phyloP scores from a whole-genome alignment of 2,797 vertebrate species.

The Cygnus olor region DNA sequence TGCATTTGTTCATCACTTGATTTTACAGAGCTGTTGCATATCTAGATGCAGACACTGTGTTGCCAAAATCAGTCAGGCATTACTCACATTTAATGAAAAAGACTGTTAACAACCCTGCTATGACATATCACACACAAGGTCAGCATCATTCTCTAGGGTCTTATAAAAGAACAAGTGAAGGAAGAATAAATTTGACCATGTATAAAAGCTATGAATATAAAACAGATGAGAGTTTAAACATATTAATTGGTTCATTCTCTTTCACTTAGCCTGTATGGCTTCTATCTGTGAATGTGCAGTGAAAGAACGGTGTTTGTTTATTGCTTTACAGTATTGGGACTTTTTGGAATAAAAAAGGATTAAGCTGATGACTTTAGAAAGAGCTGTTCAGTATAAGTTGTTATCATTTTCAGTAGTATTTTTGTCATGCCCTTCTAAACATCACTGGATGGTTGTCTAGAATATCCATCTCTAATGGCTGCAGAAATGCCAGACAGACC shows the following conservation, averaged over 20 bases:
- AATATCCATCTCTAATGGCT: background rate
- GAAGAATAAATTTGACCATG: background rate
- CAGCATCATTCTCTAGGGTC: background rate
- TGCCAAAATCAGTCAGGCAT: background rate
- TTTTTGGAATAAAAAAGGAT: background rate
- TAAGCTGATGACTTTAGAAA: background rate
- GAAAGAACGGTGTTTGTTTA: background rate
- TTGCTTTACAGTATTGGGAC: background rate
- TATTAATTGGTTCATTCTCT: background rate
- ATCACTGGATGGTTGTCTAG: background rate
- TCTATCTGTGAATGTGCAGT: background rate
- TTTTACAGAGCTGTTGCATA: background rate
- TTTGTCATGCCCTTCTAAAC: background rate
- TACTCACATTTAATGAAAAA: background rate
- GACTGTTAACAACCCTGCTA: background rate
- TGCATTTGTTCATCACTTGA: slow-evolving; percentile 3
- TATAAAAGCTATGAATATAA: background rate
- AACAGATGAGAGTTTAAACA: background rate
- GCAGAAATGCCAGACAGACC: background rate
- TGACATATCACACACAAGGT: background rate
- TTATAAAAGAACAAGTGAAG: background rate
- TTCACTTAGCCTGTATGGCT: background rate
- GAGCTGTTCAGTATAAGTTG: background rate
- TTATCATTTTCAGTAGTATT: background rate
- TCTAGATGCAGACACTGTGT: background rate